These are phyloP conservation scores for Nephrotoma guestfalica DNA, from an alignment of 2,888 invertebrate species.

Conservation along the genomic window DNA sequence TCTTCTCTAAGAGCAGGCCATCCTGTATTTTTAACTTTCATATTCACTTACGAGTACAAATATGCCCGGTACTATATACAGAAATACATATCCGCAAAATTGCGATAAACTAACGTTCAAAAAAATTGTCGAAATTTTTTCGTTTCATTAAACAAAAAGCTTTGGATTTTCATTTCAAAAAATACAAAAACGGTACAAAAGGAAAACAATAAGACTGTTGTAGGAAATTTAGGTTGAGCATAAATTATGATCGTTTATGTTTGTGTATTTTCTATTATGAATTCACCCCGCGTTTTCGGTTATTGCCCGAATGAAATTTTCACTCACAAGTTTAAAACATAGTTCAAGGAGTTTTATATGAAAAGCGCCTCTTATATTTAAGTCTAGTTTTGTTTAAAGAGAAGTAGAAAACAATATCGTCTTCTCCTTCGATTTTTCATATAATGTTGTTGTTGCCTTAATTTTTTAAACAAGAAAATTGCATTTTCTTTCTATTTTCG, in stretches of 20 bases:
- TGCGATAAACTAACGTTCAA: neutral
- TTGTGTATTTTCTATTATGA: neutral
- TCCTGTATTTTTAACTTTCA: too few species aligned
- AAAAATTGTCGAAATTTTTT: neutral
- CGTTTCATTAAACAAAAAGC: neutral
- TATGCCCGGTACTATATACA: too few species aligned
- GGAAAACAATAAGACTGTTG: neutral
- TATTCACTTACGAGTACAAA: too few species aligned
- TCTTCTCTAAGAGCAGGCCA: too few species aligned
- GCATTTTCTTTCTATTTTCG: neutral
- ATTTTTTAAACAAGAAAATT: neutral
- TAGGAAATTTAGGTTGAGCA: neutral
- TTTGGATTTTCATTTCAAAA: neutral
- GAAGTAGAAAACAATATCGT: neutral
- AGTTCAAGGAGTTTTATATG: neutral
- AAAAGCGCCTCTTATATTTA: neutral
- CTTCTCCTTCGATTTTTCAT: neutral
- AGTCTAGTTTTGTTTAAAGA: neutral
- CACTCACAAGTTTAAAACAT: neutral
- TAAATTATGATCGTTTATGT: neutral
- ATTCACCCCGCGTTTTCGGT: neutral
- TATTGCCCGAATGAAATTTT: neutral
- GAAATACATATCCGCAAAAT: too few species aligned
- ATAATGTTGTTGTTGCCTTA: neutral
- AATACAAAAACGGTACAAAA: neutral